Evolutionary conservation across 2,797 vertebrate genomes (phyloP).

Genomic region (Carapus acus): DNA sequence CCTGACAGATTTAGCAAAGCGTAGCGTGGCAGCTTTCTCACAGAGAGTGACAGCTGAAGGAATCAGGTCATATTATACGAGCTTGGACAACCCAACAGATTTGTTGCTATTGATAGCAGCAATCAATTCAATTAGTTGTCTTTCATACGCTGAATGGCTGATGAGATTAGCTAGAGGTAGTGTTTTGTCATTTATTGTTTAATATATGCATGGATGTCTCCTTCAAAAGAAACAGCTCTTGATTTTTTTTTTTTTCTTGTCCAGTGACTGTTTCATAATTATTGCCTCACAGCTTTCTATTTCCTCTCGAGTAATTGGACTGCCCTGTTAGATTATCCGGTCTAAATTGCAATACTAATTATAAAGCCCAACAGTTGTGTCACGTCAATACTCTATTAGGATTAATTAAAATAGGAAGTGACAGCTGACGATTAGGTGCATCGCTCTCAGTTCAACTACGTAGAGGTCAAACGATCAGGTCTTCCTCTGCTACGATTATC

Average conservation of each 20-base stretch:
- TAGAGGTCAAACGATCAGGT: constrained; percentile 73
- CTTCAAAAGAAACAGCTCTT: constrained; percentile 48
- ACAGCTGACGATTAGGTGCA: constrained; percentile 90
- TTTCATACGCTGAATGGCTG: constrained; percentile 53
- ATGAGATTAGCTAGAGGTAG: constrained; percentile 54
- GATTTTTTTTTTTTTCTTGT: constrained; percentile 30
- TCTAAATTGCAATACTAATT: constrained; percentile 96
- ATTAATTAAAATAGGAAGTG: constrained; percentile 96
- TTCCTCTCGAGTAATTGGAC: constrained; percentile 86
- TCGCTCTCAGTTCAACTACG: constrained; percentile 81
- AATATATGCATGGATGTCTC: constrained; percentile 68
- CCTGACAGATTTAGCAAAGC: constrained; percentile 73
- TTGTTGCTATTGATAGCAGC: constrained; percentile 92
- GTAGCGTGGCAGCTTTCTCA: constrained; percentile 90
- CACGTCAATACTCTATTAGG: constrained; percentile 97
- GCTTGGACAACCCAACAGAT: constrained; percentile 80
- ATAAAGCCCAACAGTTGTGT: constrained; percentile 94
- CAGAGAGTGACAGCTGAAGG: constrained; percentile 89
- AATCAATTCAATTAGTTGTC: constrained; percentile 72
- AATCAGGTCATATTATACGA: constrained; percentile 97
- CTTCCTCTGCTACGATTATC: constrained; percentile 48
- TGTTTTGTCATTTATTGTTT: constrained; percentile 59
- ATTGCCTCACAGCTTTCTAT: constrained; percentile 69
- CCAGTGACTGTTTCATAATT: constrained; percentile 71
- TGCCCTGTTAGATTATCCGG: constrained; percentile 76